phyloP scores from a whole-genome alignment of 2,113 vertebrate genomes.

The Pelvicachromis taeniatus region DNA sequence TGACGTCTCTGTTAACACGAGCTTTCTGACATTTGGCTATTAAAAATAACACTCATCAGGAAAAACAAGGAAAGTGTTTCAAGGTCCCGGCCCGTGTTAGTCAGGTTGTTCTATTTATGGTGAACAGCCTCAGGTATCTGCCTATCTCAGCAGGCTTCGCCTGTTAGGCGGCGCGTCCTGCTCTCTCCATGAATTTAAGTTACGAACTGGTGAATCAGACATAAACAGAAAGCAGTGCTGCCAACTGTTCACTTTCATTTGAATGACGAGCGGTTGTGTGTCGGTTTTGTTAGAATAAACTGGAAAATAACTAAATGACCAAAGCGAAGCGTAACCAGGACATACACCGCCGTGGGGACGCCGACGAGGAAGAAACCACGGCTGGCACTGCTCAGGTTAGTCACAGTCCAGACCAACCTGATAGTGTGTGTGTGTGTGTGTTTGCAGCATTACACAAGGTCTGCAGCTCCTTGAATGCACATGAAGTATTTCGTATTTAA shows the following conservation, averaged over 20 bases:
- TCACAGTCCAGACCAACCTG: neutral
- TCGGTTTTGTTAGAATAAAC: neutral
- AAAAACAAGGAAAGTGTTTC: neutral
- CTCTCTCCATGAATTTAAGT: neutral
- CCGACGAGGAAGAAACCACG: neutral
- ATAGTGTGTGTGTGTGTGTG: neutral
- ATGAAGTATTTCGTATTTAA: neutral
- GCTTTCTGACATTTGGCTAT: neutral
- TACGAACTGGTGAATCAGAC: rapidly evolving
- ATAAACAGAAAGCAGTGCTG: neutral
- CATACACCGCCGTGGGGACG: rapidly evolving
- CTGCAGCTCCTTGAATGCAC: neutral
- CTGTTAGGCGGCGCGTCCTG: neutral
- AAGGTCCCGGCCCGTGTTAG: neutral
- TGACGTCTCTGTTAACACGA: neutral
- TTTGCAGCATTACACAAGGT: neutral
- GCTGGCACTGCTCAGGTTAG: neutral
- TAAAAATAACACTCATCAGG: neutral
- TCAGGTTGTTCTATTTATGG: neutral
- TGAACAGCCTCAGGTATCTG: neutral
- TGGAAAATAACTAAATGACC: neutral
- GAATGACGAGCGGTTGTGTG: neutral
- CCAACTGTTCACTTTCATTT: neutral
- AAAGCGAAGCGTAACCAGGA: rapidly evolving
- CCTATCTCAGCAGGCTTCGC: neutral